Evolutionary conservation across 2,113 vertebrate species (phyloP), one percentile per base, ranked within the genome.

Genomic region (Chaetorhynchus papuensis): DNA sequence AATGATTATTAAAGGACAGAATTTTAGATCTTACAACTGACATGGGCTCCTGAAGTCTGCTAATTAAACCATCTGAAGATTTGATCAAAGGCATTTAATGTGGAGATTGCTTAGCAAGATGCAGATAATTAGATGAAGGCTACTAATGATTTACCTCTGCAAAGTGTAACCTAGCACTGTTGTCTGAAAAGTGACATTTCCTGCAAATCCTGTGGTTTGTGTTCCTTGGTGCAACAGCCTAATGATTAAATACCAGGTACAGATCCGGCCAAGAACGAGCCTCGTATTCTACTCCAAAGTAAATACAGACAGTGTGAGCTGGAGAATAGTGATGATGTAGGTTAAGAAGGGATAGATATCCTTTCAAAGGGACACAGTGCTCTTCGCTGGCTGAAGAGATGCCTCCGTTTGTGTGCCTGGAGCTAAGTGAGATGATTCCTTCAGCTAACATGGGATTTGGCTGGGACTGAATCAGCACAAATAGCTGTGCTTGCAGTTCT

Each of bases 61-160:
- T 89, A 69, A 94, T 96, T 93, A 96, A 86, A 75, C 64, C 57
- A 31, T 83, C n/a, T 82, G 80, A 95, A 86, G 71, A 83, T 50
- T 28, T 90, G 92, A 86, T 95, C 90, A 95, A 93, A 95, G 68
- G n/a, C 61, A 78, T 87, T 90, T 93, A 90, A 92, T 77, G 21
- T 75, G 68, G 71, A 89, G 68, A 49, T 81, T 96, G 79, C 61
- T 70, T 87, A 93, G 69, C 44, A 93, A 96, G 72, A 89, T 87
- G 65, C 13, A 82, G 57, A 45, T 94, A 96, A 97, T 96, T 90
- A 82, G 77, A 89, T 93, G 72, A 96, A 90, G 53, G n/a, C 88
- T 89, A 90, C 44, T 96, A 90, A 90, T 42, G 39, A 92, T 90
- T 83, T 61, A 88, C 71, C 71, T 90, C 76, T 93, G 93, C 77